Base-by-base conservation (phyloP, 2,113 vertebrate genomes). In the Mastomys coucha region DNA sequence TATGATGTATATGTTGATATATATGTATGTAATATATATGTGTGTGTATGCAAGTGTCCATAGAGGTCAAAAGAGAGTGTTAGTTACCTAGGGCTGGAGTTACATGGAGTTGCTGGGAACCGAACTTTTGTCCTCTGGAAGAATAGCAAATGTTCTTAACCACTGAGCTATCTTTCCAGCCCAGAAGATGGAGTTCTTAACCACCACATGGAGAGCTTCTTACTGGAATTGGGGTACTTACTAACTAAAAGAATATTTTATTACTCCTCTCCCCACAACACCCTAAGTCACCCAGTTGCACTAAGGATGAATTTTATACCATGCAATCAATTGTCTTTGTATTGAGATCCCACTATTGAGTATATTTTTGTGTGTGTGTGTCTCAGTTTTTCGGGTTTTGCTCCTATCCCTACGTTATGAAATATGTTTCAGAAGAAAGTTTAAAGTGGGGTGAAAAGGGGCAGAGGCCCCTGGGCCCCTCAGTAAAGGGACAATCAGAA, bases 231-330 rank as follows among this genome's bases (percentile, higher is more conserved):
- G 12, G 45, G 4, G 19, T 1, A 11, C 1, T 36, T 56, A 89
- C 16, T 42, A 7, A 42, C 69, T 17, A 49, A 70, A 76, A 20
- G 69, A 24, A 63, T 75, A 88, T 82, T 88, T 42, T 45, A 75
- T 51, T 4, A 39, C 11, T 53, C 10, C 2, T 31, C 0, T 8
- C 3, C 26, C 1, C 42, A 14, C 13, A 4, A 20, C 0, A 22
- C 53, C 1, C 36, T 26, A 14, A 60, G 39, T 53, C 22, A 70
- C 24, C 51, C 28, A 91, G 0, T 3, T 72, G 16, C n/a, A 24
- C 73, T 89, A 65, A 7, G 17, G 26, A 73, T 70, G n/a, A 96
- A 28, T 9, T 42, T 26, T 36, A 45, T 89, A 24, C 12, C 17
- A 87, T 94, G 69, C 17, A 78, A 56, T 73, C 5, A n/a, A 14